Base-by-base conservation (phyloP, 2,888 invertebrate species). In the Odontocerum albicorne region DNA sequence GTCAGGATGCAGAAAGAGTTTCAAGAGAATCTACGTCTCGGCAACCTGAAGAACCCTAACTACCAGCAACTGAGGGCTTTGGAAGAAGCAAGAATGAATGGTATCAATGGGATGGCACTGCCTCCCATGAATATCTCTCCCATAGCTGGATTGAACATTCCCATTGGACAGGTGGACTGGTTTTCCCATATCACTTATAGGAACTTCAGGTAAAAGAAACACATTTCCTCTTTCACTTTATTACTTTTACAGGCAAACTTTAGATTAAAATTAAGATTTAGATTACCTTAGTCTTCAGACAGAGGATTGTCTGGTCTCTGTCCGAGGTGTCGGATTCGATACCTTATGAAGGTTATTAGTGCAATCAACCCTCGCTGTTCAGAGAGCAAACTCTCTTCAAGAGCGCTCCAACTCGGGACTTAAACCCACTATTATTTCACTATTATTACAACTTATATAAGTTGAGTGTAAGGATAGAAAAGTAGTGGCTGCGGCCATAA, bases 1-100 rank as follows among this genome's bases (percentile, higher is more conserved):
- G 27, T 22, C 15, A 38, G 32, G 43, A 54, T 54, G 49, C 55
- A 58, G 21, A 58, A 58, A 22, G 51, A 58, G 36, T 21, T 49
- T 8, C 50, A 55, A 21, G 58, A 58, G 4, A 42, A 51, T 17
- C 36, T 51, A n/a, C 19, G 35, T 10, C 47, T 51, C 22, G 50
- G 50, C 1, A 7, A 7, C 27, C 22, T 42, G 17, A 54, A 50
- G 10, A 43, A 36, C 8, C 21, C 31, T 8, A 46, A 46, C 13
- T 44, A 46, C 16, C 50, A 49, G 4, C 54, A 49, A 6, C 22
- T 31, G 6, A 40, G 50, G 39, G 45, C 39, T 12, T 16, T 54
- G 38, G 57, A 57, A 13, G 57, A 57, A n/a, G 49, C 35, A 8
- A 31, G 56, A 16, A 46, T 56, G 36, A n/a, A 8, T 12, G 4